Percentiles rank a stretch among this genome's conserved stretches.
Conservation (phyloP, 2,113 vertebrate species). For the Anthoscopus minutus region DNA sequence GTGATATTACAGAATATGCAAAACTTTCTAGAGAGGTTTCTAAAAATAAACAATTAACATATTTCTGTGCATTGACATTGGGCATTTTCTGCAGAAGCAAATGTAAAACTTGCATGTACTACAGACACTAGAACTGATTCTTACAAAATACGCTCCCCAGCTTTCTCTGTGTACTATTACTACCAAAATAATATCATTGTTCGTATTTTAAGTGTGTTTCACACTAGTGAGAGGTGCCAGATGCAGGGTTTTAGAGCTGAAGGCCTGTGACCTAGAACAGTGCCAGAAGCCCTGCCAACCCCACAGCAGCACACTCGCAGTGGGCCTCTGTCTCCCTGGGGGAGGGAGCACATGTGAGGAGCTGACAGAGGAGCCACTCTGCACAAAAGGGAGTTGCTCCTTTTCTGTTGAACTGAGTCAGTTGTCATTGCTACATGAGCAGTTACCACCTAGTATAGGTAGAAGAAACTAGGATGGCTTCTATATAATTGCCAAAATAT, state of each 20-base stretch:
- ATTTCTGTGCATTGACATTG: constrained; percentile 54
- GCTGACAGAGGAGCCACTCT: background rate
- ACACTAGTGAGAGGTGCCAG: background rate
- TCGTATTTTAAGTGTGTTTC: background rate
- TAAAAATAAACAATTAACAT: constrained; percentile 68
- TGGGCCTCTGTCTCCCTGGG: background rate
- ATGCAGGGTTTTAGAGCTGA: background rate
- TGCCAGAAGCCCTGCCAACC: background rate
- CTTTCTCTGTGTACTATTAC: background rate
- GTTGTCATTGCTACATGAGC: background rate
- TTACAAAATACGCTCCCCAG: background rate
- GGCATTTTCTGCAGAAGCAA: constrained; percentile 52
- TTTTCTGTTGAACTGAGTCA: background rate
- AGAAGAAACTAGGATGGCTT: background rate
- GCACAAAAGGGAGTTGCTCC: background rate
- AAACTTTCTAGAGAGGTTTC: constrained; percentile 78
- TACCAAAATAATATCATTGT: background rate
- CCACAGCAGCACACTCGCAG: background rate
- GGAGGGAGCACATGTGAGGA: background rate
- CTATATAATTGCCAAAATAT: background rate
- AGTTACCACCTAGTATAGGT: background rate
- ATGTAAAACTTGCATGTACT: constrained; percentile 25
- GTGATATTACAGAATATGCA: constrained; percentile 83
- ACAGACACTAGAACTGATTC: constrained; percentile 41
- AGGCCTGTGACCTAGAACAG: background rate